Conservation (phyloP, 2,797 vertebrate species). For the Calcarius lapponicus region DNA sequence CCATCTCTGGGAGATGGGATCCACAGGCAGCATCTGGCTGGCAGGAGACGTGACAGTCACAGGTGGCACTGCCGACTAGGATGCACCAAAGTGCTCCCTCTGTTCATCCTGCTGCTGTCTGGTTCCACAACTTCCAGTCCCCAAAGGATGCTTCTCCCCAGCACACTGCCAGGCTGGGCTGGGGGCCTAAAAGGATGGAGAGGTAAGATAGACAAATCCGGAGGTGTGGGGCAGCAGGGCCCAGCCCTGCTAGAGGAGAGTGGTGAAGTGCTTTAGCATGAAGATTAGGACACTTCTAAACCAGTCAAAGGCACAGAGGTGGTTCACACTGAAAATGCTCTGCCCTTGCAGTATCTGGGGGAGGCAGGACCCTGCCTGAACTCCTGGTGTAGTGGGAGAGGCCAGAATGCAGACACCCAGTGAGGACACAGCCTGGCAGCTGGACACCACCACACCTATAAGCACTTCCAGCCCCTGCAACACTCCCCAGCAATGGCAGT, state of each 20-base stretch:
- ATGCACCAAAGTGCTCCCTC: fast-evolving
- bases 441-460: not conserved
- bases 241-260: not conserved
- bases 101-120: not conserved
- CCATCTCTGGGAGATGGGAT: not conserved
- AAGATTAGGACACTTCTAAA: not conserved
- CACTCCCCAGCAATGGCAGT: not conserved
- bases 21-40: not conserved
- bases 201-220: not conserved
- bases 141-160: not conserved
- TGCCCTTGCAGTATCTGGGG: not conserved
- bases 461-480: not conserved
- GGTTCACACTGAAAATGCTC: not conserved
- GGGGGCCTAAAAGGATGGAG: not conserved
- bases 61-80: not conserved
- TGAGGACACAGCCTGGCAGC: not conserved
- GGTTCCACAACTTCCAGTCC: not conserved
- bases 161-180: not conserved
- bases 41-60: not conserved
- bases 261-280: not conserved
- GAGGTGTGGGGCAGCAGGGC: not conserved
- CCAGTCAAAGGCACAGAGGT: not conserved
- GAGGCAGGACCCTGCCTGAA: not conserved
- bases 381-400: not conserved
- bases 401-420: not conserved